Evolutionary conservation across 2,888 invertebrate genomes (phyloP).

Genomic region (Tillus elongatus): DNA sequence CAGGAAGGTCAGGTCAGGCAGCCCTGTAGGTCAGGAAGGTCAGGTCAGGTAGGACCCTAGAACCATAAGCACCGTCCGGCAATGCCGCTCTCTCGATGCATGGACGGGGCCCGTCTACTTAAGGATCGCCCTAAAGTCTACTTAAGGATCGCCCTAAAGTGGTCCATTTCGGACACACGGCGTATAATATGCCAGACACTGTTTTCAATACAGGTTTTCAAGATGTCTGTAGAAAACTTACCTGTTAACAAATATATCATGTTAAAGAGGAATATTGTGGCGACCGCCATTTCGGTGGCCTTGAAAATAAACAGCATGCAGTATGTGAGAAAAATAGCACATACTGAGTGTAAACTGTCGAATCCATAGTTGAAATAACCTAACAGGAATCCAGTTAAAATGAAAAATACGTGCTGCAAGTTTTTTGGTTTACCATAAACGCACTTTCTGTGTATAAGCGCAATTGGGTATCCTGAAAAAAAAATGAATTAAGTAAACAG

Average conservation of each 20-base stretch:
- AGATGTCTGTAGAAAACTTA: conserved; percentile 29
- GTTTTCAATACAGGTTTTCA: neutral
- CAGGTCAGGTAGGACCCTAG: too few relatives aligned
- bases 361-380: conserved; percentile 80
- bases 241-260: conserved; percentile 65
- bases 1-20: too few relatives aligned
- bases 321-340: conserved; percentile 66
- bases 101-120: too few relatives aligned
- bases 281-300: conserved; percentile 55
- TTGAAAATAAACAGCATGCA: conserved; percentile 54
- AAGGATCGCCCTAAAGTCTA: too few relatives aligned
- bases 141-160: too few relatives aligned
- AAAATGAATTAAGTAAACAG: too few relatives aligned
- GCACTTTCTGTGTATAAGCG: conserved; percentile 52
- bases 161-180: too few relatives aligned
- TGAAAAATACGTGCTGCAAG: conserved; percentile 67
- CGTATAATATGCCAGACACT: too few relatives aligned
- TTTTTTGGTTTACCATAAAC: conserved; percentile 48
- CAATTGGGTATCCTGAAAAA: conserved; percentile 64
- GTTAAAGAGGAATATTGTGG: conserved; percentile 69
- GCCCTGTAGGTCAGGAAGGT: too few relatives aligned
- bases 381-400: conserved; percentile 59
- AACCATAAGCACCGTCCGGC: too few relatives aligned
- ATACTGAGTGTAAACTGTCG: conserved; percentile 64
- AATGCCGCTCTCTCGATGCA: too few relatives aligned